A percentile compares a stretch with the other conserved stretches of the same genome.
Conservation (phyloP, 1,140 invertebrate genomes). For the Amphibalanus amphitrite region DNA sequence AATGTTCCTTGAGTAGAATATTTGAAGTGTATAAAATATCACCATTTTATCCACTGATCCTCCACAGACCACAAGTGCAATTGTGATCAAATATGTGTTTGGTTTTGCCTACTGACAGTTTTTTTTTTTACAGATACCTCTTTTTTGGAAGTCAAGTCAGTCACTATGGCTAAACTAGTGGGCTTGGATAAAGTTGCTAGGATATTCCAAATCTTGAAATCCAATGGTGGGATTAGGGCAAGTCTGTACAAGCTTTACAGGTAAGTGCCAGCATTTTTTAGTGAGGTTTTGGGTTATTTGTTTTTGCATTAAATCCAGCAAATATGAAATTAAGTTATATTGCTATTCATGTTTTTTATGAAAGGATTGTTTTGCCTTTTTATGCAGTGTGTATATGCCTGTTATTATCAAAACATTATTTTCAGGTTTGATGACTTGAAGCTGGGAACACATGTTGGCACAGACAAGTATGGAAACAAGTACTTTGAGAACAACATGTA, state of each 20-base stretch:
- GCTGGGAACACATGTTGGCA: constrained; percentile 68
- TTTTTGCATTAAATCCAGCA: constrained; percentile 6
- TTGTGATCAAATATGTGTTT: no score
- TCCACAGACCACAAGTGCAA: no score
- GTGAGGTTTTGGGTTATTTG: no score
- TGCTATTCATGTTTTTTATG: background rate
- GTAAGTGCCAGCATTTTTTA: no score
- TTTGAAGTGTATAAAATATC: no score
- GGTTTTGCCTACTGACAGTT: no score
- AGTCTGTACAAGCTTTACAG: constrained; percentile 53
- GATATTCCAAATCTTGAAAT: constrained; percentile 45
- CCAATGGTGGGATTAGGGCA: constrained; percentile 55
- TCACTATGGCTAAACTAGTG: constrained; percentile 44
- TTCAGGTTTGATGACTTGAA: constrained; percentile 72
- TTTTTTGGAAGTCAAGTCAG: no score
- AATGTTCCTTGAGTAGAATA: no score
- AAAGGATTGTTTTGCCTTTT: constrained; percentile 3
- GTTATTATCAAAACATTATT: constrained; percentile 18
- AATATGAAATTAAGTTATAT: background rate
- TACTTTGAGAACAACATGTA: constrained; percentile 76
- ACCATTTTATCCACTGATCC: no score
- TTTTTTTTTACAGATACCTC: no score
- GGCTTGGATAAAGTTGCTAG: constrained; percentile 52
- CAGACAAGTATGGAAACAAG: constrained; percentile 87
- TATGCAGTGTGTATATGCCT: constrained; percentile 18